A percentile compares a stretch with the other conserved stretches of the same genome.
Conservation (phyloP, 2,113 vertebrate genomes). For the Dinomys branickii region DNA sequence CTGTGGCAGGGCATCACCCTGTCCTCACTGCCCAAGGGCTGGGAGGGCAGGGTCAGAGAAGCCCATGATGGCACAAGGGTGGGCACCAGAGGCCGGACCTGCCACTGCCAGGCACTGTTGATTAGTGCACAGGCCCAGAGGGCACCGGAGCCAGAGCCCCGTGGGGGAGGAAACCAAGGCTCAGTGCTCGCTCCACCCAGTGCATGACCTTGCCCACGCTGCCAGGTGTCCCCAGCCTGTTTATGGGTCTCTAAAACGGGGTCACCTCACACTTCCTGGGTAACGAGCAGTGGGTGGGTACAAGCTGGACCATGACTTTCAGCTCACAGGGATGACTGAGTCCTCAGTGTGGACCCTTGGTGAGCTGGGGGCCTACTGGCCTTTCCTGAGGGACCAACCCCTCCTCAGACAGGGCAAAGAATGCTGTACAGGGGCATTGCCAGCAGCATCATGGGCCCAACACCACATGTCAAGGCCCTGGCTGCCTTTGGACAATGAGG, state of each 20-base stretch:
- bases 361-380: fast-evolving
- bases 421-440: fast-evolving
- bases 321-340: fast-evolving
- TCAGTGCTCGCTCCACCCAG: fast-evolving
- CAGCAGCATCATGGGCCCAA: fast-evolving
- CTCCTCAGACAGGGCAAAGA: fast-evolving
- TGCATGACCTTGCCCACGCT: fast-evolving
- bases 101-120: neutral
- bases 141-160: neutral
- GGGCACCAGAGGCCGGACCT: neutral
- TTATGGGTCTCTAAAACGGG: neutral
- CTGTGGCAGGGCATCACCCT: neutral
- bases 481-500: neutral
- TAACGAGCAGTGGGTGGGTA: fast-evolving
- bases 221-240: neutral
- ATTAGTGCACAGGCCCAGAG: neutral
- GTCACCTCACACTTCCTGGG: fast-evolving
- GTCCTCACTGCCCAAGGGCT: too few species aligned
- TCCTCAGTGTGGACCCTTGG: fast-evolving
- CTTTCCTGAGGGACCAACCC: neutral
- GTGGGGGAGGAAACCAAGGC: neutral
- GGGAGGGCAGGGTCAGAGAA: too few species aligned
- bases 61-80: fast-evolving
- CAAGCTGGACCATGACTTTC: fast-evolving
- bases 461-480: fast-evolving